Conservation (phyloP, 2,113 vertebrate genomes). For the Cebus imitator region DNA sequence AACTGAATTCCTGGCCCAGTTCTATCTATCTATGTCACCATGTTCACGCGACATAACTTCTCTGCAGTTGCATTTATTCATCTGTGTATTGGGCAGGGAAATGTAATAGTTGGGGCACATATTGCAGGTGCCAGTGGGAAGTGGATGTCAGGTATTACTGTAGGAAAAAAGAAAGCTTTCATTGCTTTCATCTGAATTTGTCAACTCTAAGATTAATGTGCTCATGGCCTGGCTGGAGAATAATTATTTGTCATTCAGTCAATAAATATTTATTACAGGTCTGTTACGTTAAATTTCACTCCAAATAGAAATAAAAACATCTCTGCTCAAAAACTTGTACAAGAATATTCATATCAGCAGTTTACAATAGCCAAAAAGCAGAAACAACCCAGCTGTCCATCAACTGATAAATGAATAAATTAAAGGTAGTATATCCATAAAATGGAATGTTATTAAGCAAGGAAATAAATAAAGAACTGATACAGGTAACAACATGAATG, state of each 20-base stretch:
- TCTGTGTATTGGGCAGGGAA: background rate
- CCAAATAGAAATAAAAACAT: background rate
- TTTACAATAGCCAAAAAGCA: background rate
- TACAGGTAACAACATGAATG: background rate
- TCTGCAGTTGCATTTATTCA: background rate
- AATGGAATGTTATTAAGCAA: background rate
- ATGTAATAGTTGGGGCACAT: background rate
- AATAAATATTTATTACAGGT: constrained; percentile 4
- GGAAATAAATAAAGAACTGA: background rate
- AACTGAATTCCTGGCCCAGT: background rate
- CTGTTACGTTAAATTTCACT: background rate
- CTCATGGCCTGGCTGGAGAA: background rate
- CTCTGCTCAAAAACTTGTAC: background rate
- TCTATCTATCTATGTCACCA: background rate
- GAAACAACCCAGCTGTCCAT: background rate
- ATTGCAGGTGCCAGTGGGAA: background rate
- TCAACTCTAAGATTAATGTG: background rate
- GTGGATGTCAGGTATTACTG: background rate
- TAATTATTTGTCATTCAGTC: background rate
- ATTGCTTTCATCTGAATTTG: background rate
- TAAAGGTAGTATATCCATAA: background rate
- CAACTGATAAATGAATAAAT: background rate
- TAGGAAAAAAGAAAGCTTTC: background rate
- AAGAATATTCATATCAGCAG: background rate
- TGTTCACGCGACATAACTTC: background rate